Evolutionary conservation across 2,113 vertebrate genomes (phyloP).

Genomic region (Atherinomorus stipes): DNA sequence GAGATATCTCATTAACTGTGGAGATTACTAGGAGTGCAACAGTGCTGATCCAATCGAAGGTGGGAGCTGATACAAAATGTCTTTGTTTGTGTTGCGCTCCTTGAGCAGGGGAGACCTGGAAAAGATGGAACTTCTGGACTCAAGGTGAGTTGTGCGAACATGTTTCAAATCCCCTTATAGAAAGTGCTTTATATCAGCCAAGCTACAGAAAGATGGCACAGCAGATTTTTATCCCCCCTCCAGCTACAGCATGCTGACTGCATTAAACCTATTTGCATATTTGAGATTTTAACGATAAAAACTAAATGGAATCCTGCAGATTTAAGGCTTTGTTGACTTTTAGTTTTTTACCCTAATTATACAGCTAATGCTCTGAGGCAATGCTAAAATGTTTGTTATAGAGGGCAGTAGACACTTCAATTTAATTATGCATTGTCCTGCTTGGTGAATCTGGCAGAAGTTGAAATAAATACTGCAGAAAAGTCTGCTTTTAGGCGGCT

Average conservation of each 20-base stretch:
- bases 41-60: slow-evolving; percentile 77
- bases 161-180: slow-evolving; percentile 71
- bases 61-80: slow-evolving; percentile 75
- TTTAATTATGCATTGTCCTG: slow-evolving; percentile 67
- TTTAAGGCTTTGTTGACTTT: slow-evolving; percentile 79
- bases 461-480: slow-evolving; percentile 54
- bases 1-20: slow-evolving; percentile 79
- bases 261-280: slow-evolving; percentile 82
- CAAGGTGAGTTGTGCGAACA: slow-evolving; percentile 76
- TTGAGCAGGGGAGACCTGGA: slow-evolving; percentile 83
- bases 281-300: slow-evolving; percentile 78
- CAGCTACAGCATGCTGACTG: slow-evolving; percentile 69
- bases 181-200: slow-evolving; percentile 70
- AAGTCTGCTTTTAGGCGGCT: slow-evolving; percentile 44
- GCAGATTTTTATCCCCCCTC: slow-evolving; percentile 74
- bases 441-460: slow-evolving; percentile 55
- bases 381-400: slow-evolving; percentile 73
- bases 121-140: slow-evolving; percentile 85
- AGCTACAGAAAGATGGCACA: slow-evolving; percentile 71
- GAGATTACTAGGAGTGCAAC: slow-evolving; percentile 75
- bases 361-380: slow-evolving; percentile 72
- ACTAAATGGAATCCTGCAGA: slow-evolving; percentile 73
- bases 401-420: slow-evolving; percentile 59
- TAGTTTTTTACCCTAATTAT: slow-evolving; percentile 72
- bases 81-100: slow-evolving; percentile 74